Percentiles rank a stretch among this genome's conserved stretches.
These are phyloP conservation scores for Conger conger DNA, from an alignment of 2,113 vertebrate genomes.

Conservation along the genomic window DNA sequence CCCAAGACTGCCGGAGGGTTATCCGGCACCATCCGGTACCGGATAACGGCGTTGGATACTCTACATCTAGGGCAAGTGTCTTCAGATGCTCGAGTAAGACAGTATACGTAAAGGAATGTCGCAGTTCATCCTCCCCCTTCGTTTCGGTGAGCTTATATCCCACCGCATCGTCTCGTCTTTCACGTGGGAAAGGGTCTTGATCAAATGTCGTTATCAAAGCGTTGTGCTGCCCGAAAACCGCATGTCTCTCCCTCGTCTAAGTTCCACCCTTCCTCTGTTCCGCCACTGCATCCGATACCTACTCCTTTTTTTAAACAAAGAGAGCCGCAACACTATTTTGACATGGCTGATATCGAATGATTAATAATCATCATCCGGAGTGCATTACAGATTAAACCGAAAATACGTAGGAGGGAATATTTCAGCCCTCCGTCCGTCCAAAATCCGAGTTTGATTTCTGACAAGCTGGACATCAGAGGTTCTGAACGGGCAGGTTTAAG, in stretches of 20 bases:
- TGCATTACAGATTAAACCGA: slow-evolving; percentile 27
- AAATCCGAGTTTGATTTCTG: neutral
- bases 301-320: slow-evolving; percentile 23
- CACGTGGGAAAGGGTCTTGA: neutral
- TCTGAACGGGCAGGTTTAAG: neutral
- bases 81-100: neutral
- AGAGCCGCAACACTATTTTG: slow-evolving; percentile 32
- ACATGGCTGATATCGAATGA: slow-evolving; percentile 32
- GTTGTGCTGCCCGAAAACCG: neutral
- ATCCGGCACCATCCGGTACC: neutral
- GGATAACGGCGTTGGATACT: neutral
- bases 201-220: neutral
- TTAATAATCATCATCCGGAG: slow-evolving; percentile 11
- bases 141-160: neutral
- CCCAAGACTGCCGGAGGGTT: neutral
- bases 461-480: slow-evolving; percentile 15
- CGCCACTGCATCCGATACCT: neutral
- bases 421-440: neutral
- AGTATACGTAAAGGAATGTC: neutral
- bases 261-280: neutral
- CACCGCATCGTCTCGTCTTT: neutral
- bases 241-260: neutral
- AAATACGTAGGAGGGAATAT: neutral
- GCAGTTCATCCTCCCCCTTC: neutral
- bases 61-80: neutral